A percentile compares a stretch with the other conserved stretches of the same genome.
Evolutionary conservation across 1,140 invertebrate genomes (phyloP).

Genomic region (Andricus grossulariae): DNA sequence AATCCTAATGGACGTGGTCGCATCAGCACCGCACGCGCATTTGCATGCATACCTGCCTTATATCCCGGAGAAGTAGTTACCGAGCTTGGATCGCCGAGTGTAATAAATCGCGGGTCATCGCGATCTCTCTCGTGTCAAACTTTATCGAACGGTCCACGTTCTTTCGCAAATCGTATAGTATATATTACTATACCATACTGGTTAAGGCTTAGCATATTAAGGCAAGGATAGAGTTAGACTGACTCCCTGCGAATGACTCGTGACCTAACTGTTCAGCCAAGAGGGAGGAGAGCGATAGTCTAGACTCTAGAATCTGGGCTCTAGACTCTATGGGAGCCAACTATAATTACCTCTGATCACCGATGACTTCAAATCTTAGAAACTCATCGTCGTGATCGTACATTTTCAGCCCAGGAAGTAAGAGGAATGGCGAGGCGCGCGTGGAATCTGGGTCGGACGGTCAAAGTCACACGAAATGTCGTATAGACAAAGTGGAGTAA

Average conservation of each 20-base stretch:
- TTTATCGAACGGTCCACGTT: conserved; percentile 22
- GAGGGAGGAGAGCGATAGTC: neutral
- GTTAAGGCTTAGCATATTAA: too few species aligned
- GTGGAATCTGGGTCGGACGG: too few species aligned
- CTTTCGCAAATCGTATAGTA: conserved; percentile 9
- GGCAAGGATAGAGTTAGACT: neutral
- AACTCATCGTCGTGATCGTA: too few species aligned
- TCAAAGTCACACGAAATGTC: too few species aligned
- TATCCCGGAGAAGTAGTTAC: conserved; percentile 42
- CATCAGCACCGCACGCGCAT: conserved; percentile 66
- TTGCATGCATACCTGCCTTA: conserved; percentile 62
- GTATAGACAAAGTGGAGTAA: too few species aligned
- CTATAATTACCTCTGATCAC: too few species aligned
- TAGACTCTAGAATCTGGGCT: too few species aligned
- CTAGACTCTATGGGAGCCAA: neutral
- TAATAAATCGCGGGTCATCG: conserved; percentile 67
- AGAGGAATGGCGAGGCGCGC: too few species aligned
- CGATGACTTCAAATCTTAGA: too few species aligned
- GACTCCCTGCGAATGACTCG: conserved; percentile 8
- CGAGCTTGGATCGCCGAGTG: conserved; percentile 39
- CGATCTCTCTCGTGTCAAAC: conserved; percentile 57
- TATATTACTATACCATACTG: too few species aligned
- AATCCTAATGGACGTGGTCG: conserved; percentile 73
- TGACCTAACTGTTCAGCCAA: conserved; percentile 18
- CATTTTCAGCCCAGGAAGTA: too few species aligned